These are phyloP conservation scores for Gopherus evgoodei DNA, from an alignment of 2,113 vertebrate species.

Conservation along the genomic window DNA sequence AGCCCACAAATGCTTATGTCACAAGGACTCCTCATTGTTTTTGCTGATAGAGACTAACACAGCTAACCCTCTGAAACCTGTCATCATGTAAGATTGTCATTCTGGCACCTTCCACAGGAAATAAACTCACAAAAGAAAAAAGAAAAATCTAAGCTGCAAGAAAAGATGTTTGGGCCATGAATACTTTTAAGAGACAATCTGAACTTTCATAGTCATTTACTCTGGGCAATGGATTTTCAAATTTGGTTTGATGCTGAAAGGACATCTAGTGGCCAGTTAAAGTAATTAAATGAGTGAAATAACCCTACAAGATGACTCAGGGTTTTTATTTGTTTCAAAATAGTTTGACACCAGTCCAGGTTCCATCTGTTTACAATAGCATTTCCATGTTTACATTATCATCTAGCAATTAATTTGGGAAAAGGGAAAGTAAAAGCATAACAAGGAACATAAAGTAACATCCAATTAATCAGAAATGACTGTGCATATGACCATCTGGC, in stretches of 20 bases:
- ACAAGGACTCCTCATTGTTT: too few relatives aligned
- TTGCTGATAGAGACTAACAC: too few relatives aligned
- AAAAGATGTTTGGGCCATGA: background rate
- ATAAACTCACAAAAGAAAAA: background rate
- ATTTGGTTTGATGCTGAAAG: conserved; percentile 15
- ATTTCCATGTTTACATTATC: background rate
- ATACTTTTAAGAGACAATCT: background rate
- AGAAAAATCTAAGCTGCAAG: background rate
- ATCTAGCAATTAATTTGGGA: background rate
- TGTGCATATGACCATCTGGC: background rate
- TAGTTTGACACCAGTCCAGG: background rate
- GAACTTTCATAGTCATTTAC: background rate
- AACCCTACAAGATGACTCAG: background rate
- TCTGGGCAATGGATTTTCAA: rapidly evolving
- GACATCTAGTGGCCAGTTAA: conserved; percentile 50
- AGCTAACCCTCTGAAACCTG: too few relatives aligned
- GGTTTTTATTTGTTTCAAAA: background rate
- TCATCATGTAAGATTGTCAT: background rate
- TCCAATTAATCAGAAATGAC: background rate
- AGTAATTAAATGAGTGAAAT: background rate
- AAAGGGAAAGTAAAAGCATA: background rate
- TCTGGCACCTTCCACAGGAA: rapidly evolving
- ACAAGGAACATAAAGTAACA: background rate
- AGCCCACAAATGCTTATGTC: too few relatives aligned
- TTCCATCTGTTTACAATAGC: background rate